Evolutionary conservation across 1,140 invertebrate genomes (phyloP).

Genomic region (Drosophila sproati): DNA sequence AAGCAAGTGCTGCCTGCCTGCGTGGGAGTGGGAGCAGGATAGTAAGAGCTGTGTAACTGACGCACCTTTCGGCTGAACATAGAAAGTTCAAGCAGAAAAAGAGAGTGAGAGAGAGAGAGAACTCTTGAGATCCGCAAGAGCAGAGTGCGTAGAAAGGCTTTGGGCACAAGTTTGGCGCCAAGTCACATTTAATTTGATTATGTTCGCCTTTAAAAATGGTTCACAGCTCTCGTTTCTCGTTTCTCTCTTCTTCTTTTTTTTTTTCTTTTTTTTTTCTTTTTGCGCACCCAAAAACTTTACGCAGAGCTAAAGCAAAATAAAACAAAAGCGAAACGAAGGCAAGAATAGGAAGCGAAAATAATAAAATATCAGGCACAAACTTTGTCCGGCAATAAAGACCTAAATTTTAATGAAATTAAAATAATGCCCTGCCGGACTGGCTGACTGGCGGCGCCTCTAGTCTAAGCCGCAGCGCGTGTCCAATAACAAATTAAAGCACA

Average conservation of each 20-base stretch:
- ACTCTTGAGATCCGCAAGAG: neutral
- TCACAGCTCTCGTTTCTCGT: too few relatives aligned
- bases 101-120: neutral
- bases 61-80: slow-evolving; percentile 3
- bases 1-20: slow-evolving; percentile 1
- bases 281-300: neutral
- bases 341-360: neutral
- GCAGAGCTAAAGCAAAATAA: slow-evolving; percentile 2
- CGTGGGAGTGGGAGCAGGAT: slow-evolving; percentile 11
- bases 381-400: slow-evolving; percentile 33
- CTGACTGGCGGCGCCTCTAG: neutral
- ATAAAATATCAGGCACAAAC: slow-evolving; percentile 25
- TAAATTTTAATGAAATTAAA: slow-evolving; percentile 61
- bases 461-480: slow-evolving; percentile 25
- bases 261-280: too few relatives aligned
- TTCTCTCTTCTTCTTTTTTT: too few relatives aligned
- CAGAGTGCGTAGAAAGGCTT: slow-evolving; percentile 26
- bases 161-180: slow-evolving; percentile 27
- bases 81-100: neutral
- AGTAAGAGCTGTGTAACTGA: slow-evolving; percentile 15
- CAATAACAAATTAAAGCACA: slow-evolving; percentile 1
- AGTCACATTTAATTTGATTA: slow-evolving; percentile 72
- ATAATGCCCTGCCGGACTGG: slow-evolving; percentile 36
- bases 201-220: slow-evolving; percentile 6
- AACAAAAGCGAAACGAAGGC: neutral